phyloP scores from a whole-genome alignment of 2,888 invertebrate genomes.

The Prionchulus punctatus region DNA sequence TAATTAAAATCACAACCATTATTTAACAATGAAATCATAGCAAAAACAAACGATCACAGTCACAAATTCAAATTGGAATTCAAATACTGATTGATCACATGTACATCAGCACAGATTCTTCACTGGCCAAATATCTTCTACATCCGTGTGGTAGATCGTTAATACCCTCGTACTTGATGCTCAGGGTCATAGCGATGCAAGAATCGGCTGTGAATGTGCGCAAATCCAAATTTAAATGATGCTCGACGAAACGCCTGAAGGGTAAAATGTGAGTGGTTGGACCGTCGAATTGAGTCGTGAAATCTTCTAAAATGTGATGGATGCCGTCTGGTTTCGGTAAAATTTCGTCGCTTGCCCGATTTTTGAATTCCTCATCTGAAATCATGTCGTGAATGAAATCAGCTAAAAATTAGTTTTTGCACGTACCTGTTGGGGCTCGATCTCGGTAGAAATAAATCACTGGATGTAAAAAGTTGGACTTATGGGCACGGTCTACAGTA shows the following conservation, averaged over 20 bases:
- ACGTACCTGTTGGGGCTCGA: neutral
- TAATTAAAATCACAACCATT: no score
- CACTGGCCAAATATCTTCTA: neutral
- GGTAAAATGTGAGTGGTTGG: conserved; percentile 34
- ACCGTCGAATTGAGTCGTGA: conserved; percentile 35
- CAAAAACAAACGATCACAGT: no score
- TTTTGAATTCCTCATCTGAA: neutral
- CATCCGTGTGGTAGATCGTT: neutral
- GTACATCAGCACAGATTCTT: neutral
- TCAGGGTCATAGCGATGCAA: no score
- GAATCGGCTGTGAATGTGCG: conserved; percentile 27
- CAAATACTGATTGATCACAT: no score
- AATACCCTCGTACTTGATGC: neutral
- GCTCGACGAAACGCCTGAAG: conserved; percentile 30
- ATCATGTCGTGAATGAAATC: no score
- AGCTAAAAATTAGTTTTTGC: neutral
- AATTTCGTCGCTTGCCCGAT: conserved; percentile 13
- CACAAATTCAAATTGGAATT: no score
- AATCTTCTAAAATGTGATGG: conserved; percentile 39
- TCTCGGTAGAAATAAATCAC: conserved; percentile 35
- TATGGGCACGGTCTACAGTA: conserved; percentile 33
- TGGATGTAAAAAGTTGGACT: conserved; percentile 39
- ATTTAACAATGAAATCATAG: no score
- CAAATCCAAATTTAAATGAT: conserved; percentile 25
- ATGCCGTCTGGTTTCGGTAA: conserved; percentile 32